phyloP scores from a whole-genome alignment of 2,888 invertebrate genomes.

The Drosophila seclusa region DNA sequence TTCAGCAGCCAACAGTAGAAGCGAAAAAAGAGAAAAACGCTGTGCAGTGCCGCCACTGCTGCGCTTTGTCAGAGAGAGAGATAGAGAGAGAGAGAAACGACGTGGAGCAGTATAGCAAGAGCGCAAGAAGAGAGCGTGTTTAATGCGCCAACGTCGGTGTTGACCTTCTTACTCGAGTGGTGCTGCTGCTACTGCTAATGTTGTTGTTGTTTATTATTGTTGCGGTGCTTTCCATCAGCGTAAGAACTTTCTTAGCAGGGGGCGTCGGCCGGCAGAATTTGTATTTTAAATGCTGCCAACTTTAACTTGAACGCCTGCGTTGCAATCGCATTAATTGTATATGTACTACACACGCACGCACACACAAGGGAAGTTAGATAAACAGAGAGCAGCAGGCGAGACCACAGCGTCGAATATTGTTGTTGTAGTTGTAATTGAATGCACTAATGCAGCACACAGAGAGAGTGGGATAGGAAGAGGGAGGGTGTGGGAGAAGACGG shows the following conservation, averaged over 20 bases:
- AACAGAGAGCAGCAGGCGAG: slow-evolving; percentile 17
- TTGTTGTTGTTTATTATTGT: slow-evolving; percentile 20
- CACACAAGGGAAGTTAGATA: slow-evolving; percentile 28
- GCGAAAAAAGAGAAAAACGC: slow-evolving; percentile 68
- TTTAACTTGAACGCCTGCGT: slow-evolving; percentile 30
- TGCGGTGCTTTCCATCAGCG: slow-evolving; percentile 13
- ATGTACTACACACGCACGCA: slow-evolving; percentile 7
- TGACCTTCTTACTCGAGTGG: slow-evolving; percentile 55
- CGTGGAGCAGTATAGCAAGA: not conserved
- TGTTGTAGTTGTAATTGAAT: slow-evolving; percentile 11
- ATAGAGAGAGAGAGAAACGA: not conserved
- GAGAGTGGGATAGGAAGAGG: not conserved
- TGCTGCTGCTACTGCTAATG: slow-evolving; percentile 15
- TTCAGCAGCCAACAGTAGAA: slow-evolving; percentile 64
- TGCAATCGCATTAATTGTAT: slow-evolving; percentile 8
- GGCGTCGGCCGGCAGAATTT: slow-evolving; percentile 17
- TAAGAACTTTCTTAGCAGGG: slow-evolving; percentile 44
- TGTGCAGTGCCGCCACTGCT: slow-evolving; percentile 63
- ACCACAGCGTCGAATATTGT: slow-evolving; percentile 13
- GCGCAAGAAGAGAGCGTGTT: slow-evolving; percentile 6
- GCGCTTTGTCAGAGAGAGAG: slow-evolving; percentile 21
- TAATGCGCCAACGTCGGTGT: slow-evolving; percentile 30
- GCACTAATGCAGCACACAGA: slow-evolving; percentile 11
- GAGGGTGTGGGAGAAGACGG: not conserved
- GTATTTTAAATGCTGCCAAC: slow-evolving; percentile 30